Percentiles rank a stretch among this genome's conserved stretches.
Conservation (phyloP, 2,797 vertebrate species). For the Coregonus ussuriensis region DNA sequence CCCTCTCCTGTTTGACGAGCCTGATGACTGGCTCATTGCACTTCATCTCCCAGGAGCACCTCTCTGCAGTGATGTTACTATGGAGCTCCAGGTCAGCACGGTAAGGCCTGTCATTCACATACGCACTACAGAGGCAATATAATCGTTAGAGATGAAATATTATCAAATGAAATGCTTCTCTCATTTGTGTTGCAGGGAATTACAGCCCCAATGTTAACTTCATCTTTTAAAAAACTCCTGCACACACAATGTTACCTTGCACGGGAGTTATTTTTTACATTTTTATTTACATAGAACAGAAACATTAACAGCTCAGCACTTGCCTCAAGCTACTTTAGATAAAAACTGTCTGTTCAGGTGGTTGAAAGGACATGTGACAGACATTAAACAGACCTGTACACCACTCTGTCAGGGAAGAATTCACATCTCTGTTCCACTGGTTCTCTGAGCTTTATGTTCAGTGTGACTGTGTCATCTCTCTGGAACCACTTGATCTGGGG, state of each 20-base stretch:
- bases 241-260: too few species aligned
- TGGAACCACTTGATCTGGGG: conserved; percentile 76
- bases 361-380: background rate
- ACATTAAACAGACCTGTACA: conserved; percentile 70
- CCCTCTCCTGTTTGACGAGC: conserved; percentile 63
- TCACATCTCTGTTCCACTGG: conserved; percentile 67
- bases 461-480: conserved; percentile 38
- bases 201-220: background rate
- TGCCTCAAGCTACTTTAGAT: too few species aligned
- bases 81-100: conserved; percentile 62
- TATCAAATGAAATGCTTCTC: background rate
- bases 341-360: background rate
- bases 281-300: too few species aligned
- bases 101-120: conserved; percentile 54
- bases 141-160: background rate
- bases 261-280: too few species aligned
- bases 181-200: background rate
- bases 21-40: conserved; percentile 71
- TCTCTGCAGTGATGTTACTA: conserved; percentile 43
- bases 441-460: conserved; percentile 67
- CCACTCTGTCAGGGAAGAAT: conserved; percentile 64
- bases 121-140: conserved; percentile 52
- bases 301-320: too few species aligned
- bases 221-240: too few species aligned
- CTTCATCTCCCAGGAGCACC: conserved; percentile 67